Evolutionary conservation across 2,797 vertebrate genomes (phyloP), one percentile per base, ranked within the genome.

Genomic region (Scolopax bukidnonensis): DNA sequence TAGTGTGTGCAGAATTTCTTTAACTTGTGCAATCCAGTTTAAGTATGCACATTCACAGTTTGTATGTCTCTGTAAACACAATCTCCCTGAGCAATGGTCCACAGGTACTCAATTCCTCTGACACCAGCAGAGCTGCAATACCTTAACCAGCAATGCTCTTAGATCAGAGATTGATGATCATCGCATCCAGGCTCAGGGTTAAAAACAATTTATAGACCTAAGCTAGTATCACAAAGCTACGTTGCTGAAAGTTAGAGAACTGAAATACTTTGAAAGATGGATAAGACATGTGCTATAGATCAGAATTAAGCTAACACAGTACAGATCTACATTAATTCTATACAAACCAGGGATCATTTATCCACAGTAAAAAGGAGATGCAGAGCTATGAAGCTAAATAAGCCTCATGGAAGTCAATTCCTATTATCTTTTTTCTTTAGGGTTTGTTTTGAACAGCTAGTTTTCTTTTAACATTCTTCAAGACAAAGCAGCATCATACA

Each of bases 391-490:
- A 70, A 93, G 59, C 33, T 67, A 45, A 71, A 63, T 27, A 67
- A 90, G 8, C 21, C 10, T 25, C 25, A 19, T 6, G 7, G 36
- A 83, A 92, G 65, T 30, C 79, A 88, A 48, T 33, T 40, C 20
- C 40, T 30, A 27, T 71, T 76, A 56, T 36, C 21, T 54, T 60
- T n/a, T 84, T 40, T 16, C 71, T 69, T 63, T 2, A 61, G 67
- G 61, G 60, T 91, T 81, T 90, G 61, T 88, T 94, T 92, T 67
- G 63, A 95, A 32, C 50, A 38, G 54, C 2, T 1, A 73, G 24
- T 8, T 88, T 76, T 63, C 56, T 91, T 91, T 91, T 53, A 93
- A 67, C 67, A 67, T 65, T n/a, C 82, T 86, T 86, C 54, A 70
- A 86, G 76, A 94, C 79, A 90, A 91, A 88, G 59, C 87, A 91